A percentile compares a stretch with the other conserved stretches of the same genome.
Conservation (phyloP, 2,888 invertebrate species). For the Brachypterus glaber region DNA sequence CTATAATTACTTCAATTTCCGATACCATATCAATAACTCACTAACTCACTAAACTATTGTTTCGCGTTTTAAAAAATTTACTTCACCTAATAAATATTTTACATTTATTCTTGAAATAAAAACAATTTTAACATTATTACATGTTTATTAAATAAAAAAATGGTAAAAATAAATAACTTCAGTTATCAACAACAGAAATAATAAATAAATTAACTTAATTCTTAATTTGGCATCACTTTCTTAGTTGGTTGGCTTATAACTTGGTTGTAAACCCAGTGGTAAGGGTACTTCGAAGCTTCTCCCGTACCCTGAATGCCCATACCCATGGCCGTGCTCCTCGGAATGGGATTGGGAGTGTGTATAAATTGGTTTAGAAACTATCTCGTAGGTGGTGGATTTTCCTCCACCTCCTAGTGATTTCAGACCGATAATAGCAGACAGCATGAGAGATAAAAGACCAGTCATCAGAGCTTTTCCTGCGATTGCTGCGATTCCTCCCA, state of each 20-base stretch:
- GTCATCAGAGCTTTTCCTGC: constrained; percentile 80
- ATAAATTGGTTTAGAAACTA: constrained; percentile 73
- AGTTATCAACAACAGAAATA: constrained; percentile 16
- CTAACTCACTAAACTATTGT: too few relatives aligned
- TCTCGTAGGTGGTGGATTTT: constrained; percentile 70
- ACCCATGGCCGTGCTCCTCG: constrained; percentile 53
- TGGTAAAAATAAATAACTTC: constrained; percentile 20
- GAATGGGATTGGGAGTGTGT: constrained; percentile 59
- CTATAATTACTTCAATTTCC: too few relatives aligned
- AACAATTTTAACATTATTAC: too few relatives aligned
- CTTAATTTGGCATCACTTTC: constrained; percentile 19
- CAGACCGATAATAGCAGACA: constrained; percentile 67
- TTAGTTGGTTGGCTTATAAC: constrained; percentile 62
- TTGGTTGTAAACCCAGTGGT: constrained; percentile 38
- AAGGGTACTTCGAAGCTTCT: constrained; percentile 42
- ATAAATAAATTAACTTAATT: constrained; percentile 11
- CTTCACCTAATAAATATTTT: too few relatives aligned
- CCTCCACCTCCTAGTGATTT: constrained; percentile 61
- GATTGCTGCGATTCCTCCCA: constrained; percentile 62
- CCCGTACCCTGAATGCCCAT: constrained; percentile 43
- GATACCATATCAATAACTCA: too few relatives aligned
- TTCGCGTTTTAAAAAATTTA: too few relatives aligned
- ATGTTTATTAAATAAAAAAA: too few relatives aligned
- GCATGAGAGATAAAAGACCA: constrained; percentile 66
- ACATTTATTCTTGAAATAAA: too few relatives aligned